Evolutionary conservation across 2,113 vertebrate genomes (phyloP).

Genomic region (Sciurus niger): DNA sequence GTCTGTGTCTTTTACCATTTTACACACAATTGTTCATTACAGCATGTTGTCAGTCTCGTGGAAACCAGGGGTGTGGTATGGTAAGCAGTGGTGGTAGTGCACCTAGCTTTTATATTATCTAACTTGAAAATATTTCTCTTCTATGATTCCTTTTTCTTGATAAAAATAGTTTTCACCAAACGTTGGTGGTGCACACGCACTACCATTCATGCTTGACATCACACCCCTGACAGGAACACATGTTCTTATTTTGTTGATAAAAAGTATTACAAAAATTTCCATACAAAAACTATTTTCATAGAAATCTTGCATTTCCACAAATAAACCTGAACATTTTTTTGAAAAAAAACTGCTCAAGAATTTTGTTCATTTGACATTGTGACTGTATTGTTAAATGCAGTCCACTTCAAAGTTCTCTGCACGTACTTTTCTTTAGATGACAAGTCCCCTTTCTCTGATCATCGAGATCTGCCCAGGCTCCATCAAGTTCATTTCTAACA

Average conservation of each 20-base stretch:
- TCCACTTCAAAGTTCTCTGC: constrained; percentile 88
- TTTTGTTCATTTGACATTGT: constrained; percentile 90
- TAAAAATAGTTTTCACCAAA: constrained; percentile 99
- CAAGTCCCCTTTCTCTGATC: constrained; percentile 81
- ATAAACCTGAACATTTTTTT: constrained; percentile 96
- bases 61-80: constrained; percentile 93
- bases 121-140: constrained; percentile 99
- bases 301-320: constrained; percentile 99
- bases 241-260: constrained; percentile 96
- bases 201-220: constrained; percentile 93
- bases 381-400: constrained; percentile 91
- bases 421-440: constrained; percentile 84
- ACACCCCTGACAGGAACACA: constrained; percentile 90
- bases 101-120: constrained; percentile 92
- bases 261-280: constrained; percentile 99
- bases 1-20: constrained; percentile 95
- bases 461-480: constrained; percentile 86
- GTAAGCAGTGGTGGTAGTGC: constrained; percentile 93
- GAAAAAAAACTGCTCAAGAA: constrained; percentile 92
- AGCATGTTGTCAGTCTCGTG: constrained; percentile 93
- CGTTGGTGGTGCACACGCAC: constrained; percentile 93
- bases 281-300: constrained; percentile 99
- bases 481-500: constrained; percentile 85
- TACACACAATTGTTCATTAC: constrained; percentile 95
- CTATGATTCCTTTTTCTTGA: constrained; percentile 96